Base-by-base conservation (phyloP, 1,140 invertebrate species). In the Diorhabda sublineata region DNA sequence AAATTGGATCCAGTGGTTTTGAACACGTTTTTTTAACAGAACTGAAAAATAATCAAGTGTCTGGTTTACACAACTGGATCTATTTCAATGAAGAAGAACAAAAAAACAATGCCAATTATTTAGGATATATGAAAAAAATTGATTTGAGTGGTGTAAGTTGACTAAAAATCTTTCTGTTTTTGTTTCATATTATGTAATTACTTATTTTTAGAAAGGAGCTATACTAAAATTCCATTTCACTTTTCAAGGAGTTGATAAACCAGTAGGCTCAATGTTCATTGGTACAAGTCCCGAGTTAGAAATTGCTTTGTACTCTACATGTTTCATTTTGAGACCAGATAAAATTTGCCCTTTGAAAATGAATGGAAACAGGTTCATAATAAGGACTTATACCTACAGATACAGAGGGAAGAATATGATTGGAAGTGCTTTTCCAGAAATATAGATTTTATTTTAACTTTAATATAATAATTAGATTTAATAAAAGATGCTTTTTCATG, bases 271-370 rank as follows among this genome's bases (percentile, higher is more conserved):
- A 2, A 86, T 96, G 82, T 95, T 97, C 76, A 85, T 97, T 69
- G 95, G 95, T 42, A 96, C 93, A 3, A 95, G 93, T 69, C 96
- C 95, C 0, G 96, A 97, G 83, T 85, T 97, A 73, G 95, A 98
- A 83, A 88, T 98, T 81, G 91, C 94, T 11, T 82, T 96, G 0
- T 97, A 96, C 78, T 95, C 94, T 0, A 86, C 95, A 5, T 96
- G 94, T 75, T 95, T 91, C 78, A 82, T 92, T 6, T 81, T 89
- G 3, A 84, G 92, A 67, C 86, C 88, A 1, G 89, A 92, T 71
- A 81, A 85, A 68, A 83, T 87, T 11, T 95, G 93, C 73, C 89
- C 88, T 3, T 83, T 95, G 3, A 88, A 88, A 56, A 80, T 93
- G 9, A 87, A 85, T 69, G 88, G 87, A 58, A 88, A 89, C 62